Evolutionary conservation across 1,140 invertebrate genomes (phyloP).

Genomic region (Aphidius ervi): DNA sequence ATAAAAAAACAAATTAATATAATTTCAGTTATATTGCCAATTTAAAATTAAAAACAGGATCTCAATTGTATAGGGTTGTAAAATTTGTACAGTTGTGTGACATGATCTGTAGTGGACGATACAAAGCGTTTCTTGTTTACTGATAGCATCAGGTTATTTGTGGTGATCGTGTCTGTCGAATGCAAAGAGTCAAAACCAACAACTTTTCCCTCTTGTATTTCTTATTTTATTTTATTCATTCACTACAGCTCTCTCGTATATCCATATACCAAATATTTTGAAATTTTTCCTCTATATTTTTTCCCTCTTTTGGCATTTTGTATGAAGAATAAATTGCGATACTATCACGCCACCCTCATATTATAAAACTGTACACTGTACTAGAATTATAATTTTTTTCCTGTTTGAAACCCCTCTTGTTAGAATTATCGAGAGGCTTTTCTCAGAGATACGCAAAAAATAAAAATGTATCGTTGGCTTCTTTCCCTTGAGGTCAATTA

Average conservation of each 20-base stretch:
- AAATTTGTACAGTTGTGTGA: not conserved
- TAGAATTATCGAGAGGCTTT: not conserved
- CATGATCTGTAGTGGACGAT: conserved; percentile 22
- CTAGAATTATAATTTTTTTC: conserved; percentile 9
- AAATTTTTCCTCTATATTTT: not conserved
- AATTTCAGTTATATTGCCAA: no score
- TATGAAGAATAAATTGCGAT: no score
- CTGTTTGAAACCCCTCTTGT: not conserved
- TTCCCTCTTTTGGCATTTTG: no score
- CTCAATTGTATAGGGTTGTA: no score
- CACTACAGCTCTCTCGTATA: no score
- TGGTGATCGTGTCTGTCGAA: conserved; percentile 26
- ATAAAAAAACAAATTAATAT: no score
- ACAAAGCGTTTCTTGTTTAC: conserved; percentile 30
- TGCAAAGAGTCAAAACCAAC: conserved; percentile 25
- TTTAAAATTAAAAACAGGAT: no score
- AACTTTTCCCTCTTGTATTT: conserved; percentile 6
- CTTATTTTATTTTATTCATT: not conserved
- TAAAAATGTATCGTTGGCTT: not conserved
- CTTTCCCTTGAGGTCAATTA: conserved; percentile 3
- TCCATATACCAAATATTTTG: not conserved
- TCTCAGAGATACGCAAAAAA: conserved; percentile 1
- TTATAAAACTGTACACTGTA: conserved; percentile 2
- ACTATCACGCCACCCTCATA: not conserved
- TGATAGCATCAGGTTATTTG: conserved; percentile 33